A percentile compares a stretch with the other conserved stretches of the same genome.
Evolutionary conservation across 1,140 invertebrate genomes (phyloP).

Genomic region (Ladona fulva): DNA sequence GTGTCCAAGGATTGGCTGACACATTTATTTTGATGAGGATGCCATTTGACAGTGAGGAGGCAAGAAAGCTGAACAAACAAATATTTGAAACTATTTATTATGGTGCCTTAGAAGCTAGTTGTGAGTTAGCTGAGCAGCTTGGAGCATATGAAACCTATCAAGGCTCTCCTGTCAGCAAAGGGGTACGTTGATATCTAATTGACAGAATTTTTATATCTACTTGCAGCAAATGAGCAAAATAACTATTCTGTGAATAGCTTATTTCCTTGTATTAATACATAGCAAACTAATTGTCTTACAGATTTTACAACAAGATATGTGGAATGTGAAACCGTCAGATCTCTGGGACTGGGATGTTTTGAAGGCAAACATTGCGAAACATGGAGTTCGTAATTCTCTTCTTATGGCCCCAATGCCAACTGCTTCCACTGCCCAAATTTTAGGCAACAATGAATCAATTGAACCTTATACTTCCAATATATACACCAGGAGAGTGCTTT

Average conservation of each 20-base stretch:
- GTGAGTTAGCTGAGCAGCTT: slow-evolving; percentile 79
- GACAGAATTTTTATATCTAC: not conserved
- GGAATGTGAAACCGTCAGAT: slow-evolving; percentile 79
- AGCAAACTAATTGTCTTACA: slow-evolving; percentile 32
- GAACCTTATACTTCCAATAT: slow-evolving; percentile 98
- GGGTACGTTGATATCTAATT: slow-evolving; percentile 43
- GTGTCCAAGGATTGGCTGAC: slow-evolving; percentile 94
- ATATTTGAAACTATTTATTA: slow-evolving; percentile 99
- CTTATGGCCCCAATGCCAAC: slow-evolving; percentile 98
- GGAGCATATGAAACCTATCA: slow-evolving; percentile 87
- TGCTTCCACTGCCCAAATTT: slow-evolving; percentile 96
- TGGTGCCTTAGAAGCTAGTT: slow-evolving; percentile 92
- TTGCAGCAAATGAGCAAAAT: no score
- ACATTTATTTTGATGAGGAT: slow-evolving; percentile 90
- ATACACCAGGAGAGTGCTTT: slow-evolving; percentile 86
- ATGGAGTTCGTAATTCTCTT: slow-evolving; percentile 91
- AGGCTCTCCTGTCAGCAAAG: slow-evolving; percentile 88
- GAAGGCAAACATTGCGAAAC: slow-evolving; percentile 76
- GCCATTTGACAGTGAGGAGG: slow-evolving; percentile 83
- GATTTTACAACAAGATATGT: slow-evolving; percentile 98
- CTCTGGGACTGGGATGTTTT: slow-evolving; percentile 84
- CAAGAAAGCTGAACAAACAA: slow-evolving; percentile 80
- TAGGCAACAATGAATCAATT: slow-evolving; percentile 98
- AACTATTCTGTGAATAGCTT: no score
- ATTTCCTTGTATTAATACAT: no score